A percentile compares a stretch with the other conserved stretches of the same genome.
phyloP scores from a whole-genome alignment of 2,888 invertebrate genomes.

The Beris chalybata region DNA sequence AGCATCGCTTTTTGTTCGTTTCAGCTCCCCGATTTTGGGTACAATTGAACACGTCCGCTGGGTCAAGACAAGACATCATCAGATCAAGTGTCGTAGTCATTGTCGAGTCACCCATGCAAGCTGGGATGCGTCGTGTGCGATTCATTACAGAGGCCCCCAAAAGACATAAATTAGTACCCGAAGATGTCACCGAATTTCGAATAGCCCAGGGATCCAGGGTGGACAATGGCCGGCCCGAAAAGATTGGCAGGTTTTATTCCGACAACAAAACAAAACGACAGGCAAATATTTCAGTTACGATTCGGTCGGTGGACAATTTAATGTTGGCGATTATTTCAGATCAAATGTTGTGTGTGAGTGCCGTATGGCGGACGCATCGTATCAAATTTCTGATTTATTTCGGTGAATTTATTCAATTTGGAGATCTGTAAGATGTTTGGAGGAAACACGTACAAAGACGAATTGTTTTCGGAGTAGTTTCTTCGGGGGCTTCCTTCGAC shows the following conservation, averaged over 20 bases:
- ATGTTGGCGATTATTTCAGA: slow-evolving; percentile 33
- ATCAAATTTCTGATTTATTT: slow-evolving; percentile 31
- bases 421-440: too few species aligned
- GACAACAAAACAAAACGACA: slow-evolving; percentile 19
- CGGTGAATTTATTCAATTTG: background rate
- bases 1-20: background rate
- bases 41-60: slow-evolving; percentile 8
- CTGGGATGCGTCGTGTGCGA: slow-evolving; percentile 12
- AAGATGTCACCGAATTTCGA: slow-evolving; percentile 20
- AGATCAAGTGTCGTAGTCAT: slow-evolving; percentile 17
- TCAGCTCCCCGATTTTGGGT: background rate
- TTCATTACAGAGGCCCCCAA: slow-evolving; percentile 5
- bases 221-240: background rate
- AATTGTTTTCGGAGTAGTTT: too few species aligned
- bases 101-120: background rate
- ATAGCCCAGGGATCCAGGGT: background rate
- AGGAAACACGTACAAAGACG: too few species aligned
- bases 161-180: slow-evolving; percentile 21
- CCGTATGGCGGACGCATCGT: slow-evolving; percentile 19
- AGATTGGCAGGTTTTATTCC: slow-evolving; percentile 4
- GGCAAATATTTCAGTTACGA: slow-evolving; percentile 25
- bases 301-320: slow-evolving; percentile 23
- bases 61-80: slow-evolving; percentile 17
- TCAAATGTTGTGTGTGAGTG: slow-evolving; percentile 25
- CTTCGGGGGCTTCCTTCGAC: too few species aligned